A percentile compares a stretch with the other conserved stretches of the same genome.
Conservation (phyloP, 2,888 invertebrate genomes). For the Lepidochrysops patricia region DNA sequence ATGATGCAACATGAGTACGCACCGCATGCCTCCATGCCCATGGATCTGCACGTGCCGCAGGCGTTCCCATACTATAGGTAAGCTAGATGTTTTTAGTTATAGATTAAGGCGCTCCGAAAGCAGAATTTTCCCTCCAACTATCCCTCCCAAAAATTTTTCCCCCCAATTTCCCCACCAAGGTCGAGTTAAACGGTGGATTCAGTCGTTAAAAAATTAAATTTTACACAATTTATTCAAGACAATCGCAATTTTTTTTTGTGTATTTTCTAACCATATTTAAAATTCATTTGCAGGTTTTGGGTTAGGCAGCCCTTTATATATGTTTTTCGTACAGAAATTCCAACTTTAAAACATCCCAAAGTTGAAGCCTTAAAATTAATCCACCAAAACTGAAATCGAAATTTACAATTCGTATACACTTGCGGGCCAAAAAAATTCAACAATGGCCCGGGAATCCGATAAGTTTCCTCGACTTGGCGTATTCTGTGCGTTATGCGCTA, state of each 20-base stretch:
- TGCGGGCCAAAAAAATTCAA: not conserved
- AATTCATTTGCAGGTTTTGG: too few species aligned
- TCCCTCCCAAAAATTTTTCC: too few species aligned
- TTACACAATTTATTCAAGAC: too few species aligned
- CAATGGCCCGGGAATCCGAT: constrained; percentile 4
- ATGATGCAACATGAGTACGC: constrained; percentile 78
- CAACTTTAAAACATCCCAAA: not conserved
- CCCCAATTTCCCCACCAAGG: too few species aligned
- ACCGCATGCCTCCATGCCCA: constrained; percentile 81
- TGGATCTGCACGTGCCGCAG: constrained; percentile 94
- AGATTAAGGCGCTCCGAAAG: too few species aligned
- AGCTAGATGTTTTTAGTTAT: constrained; percentile 41
- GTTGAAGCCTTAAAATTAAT: not conserved
- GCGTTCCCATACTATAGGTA: constrained; percentile 94
- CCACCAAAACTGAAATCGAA: not conserved
- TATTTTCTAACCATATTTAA: too few species aligned
- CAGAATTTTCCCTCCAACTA: too few species aligned
- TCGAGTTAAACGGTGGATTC: too few species aligned
- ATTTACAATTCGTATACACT: constrained; percentile 9
- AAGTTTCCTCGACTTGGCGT: constrained; percentile 13
- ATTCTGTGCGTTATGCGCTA: constrained; percentile 29
- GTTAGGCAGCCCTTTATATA: too few species aligned
- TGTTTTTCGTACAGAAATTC: too few species aligned
- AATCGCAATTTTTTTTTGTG: too few species aligned
- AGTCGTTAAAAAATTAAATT: too few species aligned